Percentiles rank a stretch among this genome's conserved stretches.
phyloP scores from a whole-genome alignment of 2,797 vertebrate genomes.

The Falco concolor region DNA sequence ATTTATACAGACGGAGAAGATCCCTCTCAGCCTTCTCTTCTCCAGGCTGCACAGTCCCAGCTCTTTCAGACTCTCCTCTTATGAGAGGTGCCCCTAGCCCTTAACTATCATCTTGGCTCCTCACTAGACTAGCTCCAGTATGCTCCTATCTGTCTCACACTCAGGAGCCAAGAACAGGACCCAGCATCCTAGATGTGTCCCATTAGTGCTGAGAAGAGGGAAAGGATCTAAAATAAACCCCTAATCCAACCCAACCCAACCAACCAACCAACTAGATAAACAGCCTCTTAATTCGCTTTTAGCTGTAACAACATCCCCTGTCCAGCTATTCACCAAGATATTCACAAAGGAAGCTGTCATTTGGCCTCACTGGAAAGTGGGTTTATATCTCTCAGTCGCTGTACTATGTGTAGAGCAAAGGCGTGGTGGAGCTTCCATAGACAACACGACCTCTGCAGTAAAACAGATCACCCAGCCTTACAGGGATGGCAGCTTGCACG shows the following conservation, averaged over 20 bases:
- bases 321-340: not conserved
- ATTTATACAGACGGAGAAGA: not conserved
- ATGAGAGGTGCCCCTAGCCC: not conserved
- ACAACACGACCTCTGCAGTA: accelerated
- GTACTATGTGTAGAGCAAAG: not conserved
- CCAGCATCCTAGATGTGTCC: not conserved
- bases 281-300: not conserved
- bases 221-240: not conserved
- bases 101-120: not conserved
- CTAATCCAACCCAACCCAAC: not conserved
- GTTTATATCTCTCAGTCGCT: not conserved
- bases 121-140: not conserved
- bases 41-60: not conserved
- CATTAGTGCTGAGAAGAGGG: not conserved
- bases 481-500: not conserved
- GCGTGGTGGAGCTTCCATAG: not conserved
- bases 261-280: not conserved
- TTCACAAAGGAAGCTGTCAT: not conserved
- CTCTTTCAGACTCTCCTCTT: not conserved
- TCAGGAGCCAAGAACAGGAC: not conserved
- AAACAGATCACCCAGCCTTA: not conserved
- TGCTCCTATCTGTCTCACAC: not conserved
- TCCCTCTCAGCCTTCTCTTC: not conserved
- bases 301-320: not conserved
- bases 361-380: not conserved